Evolutionary conservation across 2,888 invertebrate genomes (phyloP), one percentile per base, ranked within the genome.

Genomic region (Mellilla xanthometata): DNA sequence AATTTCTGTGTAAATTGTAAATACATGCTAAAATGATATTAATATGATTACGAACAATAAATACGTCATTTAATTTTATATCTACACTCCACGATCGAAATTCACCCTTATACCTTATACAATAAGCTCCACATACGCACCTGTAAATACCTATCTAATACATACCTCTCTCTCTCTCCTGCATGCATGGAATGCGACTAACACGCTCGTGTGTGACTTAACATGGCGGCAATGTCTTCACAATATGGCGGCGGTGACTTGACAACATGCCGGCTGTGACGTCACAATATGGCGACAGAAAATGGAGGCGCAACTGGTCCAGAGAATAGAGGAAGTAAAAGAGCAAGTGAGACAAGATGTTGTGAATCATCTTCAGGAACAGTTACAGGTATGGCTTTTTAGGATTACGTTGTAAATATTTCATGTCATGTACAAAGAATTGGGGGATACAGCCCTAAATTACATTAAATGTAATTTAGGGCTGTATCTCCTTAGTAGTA

Each of bases 271-370:
- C 49, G 54, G 42, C 49, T 35, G 54, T 51, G 42, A 39, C 42
- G 48, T 40, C 40, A 56, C 41, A 34, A 52, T 38, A 53, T 52
- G 54, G 36, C 45, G 53, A 40, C 47, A 72, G 72, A 68, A 65
- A 56, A 68, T 66, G 71, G 72, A 75, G 59, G 66, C 53, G 46
- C 62, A 65, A 33, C 53, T 75, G 13, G 62, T 69, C 54, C 52
- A 60, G 58, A 63, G 73, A 12, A 44, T 76, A n/a, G 72, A 77
- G 9, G 68, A 70, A 51, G 70, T 68, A 3, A 60, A 72, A 11
- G 71, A 91, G 36, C 78, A 92, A 68, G 94, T 93, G 51, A 91
- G 92, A 59, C 90, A 91, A 65, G 94, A 95, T 71, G 93, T 95
- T 60, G 90, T 93, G 53, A 90, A 91, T 54, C 93, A 93, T 59